A percentile compares a stretch with the other conserved stretches of the same genome.
phyloP scores from a whole-genome alignment of 2,888 invertebrate species.

The Hypena proboscidalis region DNA sequence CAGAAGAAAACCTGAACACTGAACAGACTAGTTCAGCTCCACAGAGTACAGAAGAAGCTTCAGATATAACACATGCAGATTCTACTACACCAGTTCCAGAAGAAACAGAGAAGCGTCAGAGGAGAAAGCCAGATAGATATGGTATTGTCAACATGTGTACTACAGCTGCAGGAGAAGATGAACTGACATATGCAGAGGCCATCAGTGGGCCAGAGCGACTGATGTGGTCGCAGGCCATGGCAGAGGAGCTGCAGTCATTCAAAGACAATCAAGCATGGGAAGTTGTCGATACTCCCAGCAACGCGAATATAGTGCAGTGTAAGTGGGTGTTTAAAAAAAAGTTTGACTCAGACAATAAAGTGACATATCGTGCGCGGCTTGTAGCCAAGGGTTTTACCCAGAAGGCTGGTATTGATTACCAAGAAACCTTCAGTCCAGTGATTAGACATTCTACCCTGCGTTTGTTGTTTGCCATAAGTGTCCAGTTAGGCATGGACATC shows the following conservation, averaged over 20 bases:
- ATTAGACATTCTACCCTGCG: neutral
- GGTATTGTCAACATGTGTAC: too few relatives aligned
- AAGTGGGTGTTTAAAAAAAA: slow-evolving; percentile 9
- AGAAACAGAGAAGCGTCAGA: too few relatives aligned
- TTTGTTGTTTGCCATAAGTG: neutral
- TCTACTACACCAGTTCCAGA: too few relatives aligned
- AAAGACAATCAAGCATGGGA: slow-evolving; percentile 6
- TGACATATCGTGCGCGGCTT: slow-evolving; percentile 1
- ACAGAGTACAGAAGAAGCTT: too few relatives aligned
- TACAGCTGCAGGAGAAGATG: too few relatives aligned
- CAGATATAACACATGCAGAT: too few relatives aligned
- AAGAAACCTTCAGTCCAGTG: neutral
- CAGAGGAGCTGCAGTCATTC: slow-evolving; percentile 2
- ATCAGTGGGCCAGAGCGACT: neutral
- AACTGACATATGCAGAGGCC: too few relatives aligned
- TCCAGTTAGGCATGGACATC: neutral
- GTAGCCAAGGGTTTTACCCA: slow-evolving; percentile 9
- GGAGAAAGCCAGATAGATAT: too few relatives aligned
- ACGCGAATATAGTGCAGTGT: slow-evolving; percentile 2
- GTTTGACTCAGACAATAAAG: slow-evolving; percentile 1
- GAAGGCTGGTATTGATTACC: neutral
- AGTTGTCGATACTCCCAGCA: neutral
- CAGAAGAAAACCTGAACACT: too few relatives aligned
- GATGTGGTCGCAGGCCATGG: neutral
- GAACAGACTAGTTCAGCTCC: too few relatives aligned